phyloP scores from a whole-genome alignment of 2,113 vertebrate genomes.

The Indicator maculatus region DNA sequence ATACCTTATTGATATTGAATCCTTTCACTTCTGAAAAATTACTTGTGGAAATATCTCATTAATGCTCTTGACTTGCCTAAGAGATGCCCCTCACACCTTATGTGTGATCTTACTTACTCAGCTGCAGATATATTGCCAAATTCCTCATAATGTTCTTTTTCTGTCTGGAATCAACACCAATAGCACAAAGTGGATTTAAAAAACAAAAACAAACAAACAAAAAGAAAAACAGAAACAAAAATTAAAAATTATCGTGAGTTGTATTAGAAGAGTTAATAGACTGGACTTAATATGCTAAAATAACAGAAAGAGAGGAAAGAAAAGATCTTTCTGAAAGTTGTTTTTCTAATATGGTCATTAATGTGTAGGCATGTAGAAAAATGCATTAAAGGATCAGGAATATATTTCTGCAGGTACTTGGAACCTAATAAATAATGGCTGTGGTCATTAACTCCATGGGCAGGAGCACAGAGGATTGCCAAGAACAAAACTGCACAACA shows the following conservation, averaged over 20 bases:
- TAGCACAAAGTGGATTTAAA: background rate
- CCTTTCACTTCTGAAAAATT: background rate
- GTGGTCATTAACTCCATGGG: constrained; percentile 23
- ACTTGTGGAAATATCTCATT: background rate
- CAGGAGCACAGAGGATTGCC: background rate
- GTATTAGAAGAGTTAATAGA: background rate
- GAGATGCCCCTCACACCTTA: background rate
- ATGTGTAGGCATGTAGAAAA: constrained; percentile 36
- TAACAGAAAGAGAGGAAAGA: background rate
- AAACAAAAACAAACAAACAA: background rate
- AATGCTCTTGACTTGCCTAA: background rate
- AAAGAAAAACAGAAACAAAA: background rate
- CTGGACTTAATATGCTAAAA: background rate
- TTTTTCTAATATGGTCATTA: background rate
- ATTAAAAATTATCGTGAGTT: background rate
- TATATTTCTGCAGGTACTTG: constrained; percentile 57
- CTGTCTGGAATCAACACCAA: background rate
- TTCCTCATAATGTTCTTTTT: background rate
- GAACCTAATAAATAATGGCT: constrained; percentile 52
- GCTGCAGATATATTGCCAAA: background rate
- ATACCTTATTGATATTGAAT: too few relatives aligned
- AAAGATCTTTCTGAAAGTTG: background rate
- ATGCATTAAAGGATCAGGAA: constrained; percentile 51
- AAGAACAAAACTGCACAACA: constrained; percentile 12
- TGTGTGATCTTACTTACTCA: background rate